phyloP scores from a whole-genome alignment of 2,888 invertebrate genomes.

The Dicyrtomina minuta region DNA sequence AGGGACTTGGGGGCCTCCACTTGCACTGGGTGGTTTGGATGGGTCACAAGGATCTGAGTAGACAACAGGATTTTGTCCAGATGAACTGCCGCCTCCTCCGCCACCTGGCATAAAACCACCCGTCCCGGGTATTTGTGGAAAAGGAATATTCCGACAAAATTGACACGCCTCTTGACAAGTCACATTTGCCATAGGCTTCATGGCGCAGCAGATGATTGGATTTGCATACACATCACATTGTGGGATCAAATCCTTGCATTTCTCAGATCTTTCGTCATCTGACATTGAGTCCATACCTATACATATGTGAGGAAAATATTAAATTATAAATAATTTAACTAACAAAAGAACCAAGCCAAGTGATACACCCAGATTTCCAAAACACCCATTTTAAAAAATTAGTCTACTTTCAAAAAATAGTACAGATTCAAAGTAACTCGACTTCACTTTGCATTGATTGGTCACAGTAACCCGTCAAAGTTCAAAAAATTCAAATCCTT shows the following conservation, averaged over 20 bases:
- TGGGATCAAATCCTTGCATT: constrained; percentile 5
- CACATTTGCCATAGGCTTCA: constrained; percentile 17
- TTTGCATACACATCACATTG: constrained; percentile 2
- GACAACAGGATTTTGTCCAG: constrained; percentile 3
- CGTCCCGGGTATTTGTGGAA: not conserved
- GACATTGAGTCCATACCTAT: too few species aligned
- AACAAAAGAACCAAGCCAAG: too few species aligned
- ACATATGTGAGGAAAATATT: too few species aligned
- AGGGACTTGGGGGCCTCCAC: constrained; percentile 2
- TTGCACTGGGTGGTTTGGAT: not conserved
- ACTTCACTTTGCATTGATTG: too few species aligned
- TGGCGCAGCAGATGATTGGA: constrained; percentile 11
- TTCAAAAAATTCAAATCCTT: too few species aligned
- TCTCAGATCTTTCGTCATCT: too few species aligned
- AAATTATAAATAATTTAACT: too few species aligned
- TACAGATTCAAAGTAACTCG: too few species aligned
- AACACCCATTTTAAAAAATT: too few species aligned
- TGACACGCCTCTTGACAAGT: constrained; percentile 16
- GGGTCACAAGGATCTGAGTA: constrained; percentile 21
- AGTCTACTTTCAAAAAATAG: too few species aligned
- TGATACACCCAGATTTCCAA: too few species aligned
- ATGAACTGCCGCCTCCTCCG: not conserved
- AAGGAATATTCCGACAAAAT: constrained; percentile 9
- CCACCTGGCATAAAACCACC: not conserved
- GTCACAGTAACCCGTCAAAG: too few species aligned